Base-by-base conservation (phyloP, 2,888 invertebrate genomes). In the Scrobipalpa atriplicella region DNA sequence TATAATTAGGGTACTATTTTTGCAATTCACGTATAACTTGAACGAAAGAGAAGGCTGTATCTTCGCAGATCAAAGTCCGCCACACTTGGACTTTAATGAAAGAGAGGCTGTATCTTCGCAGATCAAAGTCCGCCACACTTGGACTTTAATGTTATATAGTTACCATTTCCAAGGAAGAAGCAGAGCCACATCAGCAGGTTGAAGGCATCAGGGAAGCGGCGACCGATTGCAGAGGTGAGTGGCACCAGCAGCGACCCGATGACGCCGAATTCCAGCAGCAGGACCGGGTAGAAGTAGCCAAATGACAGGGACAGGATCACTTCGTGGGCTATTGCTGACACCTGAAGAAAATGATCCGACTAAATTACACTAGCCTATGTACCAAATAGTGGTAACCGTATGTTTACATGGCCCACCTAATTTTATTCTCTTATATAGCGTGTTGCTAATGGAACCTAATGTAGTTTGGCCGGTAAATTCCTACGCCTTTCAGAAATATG, bases 271-370 rank as follows among this genome's bases (percentile, higher is more conserved):
- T 96, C 87, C 11, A 96, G 73, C 76, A 98, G 93, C 78, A 99
- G 92, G 1, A 97, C 95, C 0, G 99, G 99, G 78, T 97, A 98
- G 86, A 98, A 98, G 83, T 98, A 96, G 41, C 97, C 95, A 75
- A 98, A 95, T 0, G 96, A 94, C 62, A 97, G 93, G 0, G 95
- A 94, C 38, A 99, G 82, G 64, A 98, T 94, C 83, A 98, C 96
- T 84, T 99, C 99, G 84, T 99, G 99, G 68, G 98, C 95, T 0
- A 97, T 76, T 0, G 98, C 96, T 0, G 99, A 99, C 11, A 98
- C 88, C 77, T 96, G 77, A 8, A 68, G 72, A 29, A 29, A 36
- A 47, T n/a, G 0, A n/a, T n/a, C n/a, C n/a, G 16, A 13, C 29
- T 29, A 29, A 29, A 29, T 29, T 29, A 29, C 29, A 29, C 29